Conservation (phyloP, 2,888 invertebrate genomes). For the Mythimna pallens region DNA sequence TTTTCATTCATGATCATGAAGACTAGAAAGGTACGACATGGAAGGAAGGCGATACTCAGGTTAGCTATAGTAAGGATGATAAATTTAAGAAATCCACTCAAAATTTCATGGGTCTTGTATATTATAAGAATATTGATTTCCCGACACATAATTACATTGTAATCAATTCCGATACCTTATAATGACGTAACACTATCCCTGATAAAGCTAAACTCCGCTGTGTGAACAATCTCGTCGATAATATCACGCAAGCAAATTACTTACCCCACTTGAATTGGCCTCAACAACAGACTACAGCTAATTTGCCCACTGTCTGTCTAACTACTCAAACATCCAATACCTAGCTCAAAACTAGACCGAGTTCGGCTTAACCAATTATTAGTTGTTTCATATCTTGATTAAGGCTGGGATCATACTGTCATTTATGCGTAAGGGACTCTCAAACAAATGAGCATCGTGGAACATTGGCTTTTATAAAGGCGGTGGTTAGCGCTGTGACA, state of each 20-base stretch:
- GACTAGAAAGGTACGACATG: too few species aligned
- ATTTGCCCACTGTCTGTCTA: neutral
- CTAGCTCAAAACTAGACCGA: constrained; percentile 41
- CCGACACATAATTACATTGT: neutral
- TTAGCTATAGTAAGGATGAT: too few species aligned
- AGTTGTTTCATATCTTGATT: constrained; percentile 47
- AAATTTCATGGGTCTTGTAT: neutral
- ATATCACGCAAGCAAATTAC: constrained; percentile 10
- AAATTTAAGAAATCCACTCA: neutral
- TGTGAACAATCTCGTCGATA: neutral
- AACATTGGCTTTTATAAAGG: neutral
- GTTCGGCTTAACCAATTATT: constrained; percentile 37
- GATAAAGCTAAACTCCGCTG: neutral
- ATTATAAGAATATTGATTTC: neutral
- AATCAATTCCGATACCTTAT: constrained; percentile 15
- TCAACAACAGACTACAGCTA: constrained; percentile 5
- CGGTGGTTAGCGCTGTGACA: too few species aligned
- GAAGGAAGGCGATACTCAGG: too few species aligned
- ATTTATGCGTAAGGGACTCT: neutral
- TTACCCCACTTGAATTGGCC: constrained; percentile 5
- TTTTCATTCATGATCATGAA: too few species aligned
- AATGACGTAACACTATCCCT: constrained; percentile 4
- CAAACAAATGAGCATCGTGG: neutral
- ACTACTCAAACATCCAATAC: constrained; percentile 19
- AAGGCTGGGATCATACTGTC: constrained; percentile 7